Conservation (phyloP, 2,113 vertebrate species). For the Etheostoma spectabile region DNA sequence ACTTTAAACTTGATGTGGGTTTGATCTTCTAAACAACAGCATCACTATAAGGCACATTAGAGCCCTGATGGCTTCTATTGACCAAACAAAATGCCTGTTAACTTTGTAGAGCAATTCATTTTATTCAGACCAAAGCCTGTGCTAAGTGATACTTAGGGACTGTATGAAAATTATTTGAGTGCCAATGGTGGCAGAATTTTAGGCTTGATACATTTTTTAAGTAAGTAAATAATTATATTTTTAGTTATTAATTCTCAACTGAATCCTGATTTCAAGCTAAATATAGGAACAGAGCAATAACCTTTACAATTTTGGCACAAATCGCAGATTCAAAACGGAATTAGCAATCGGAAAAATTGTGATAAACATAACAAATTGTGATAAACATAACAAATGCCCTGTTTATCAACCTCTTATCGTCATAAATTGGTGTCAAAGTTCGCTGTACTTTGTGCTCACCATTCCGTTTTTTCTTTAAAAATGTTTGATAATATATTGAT, state of each 20-base stretch:
- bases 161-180: not conserved
- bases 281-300: not conserved
- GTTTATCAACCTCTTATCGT: not conserved
- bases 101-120: not conserved
- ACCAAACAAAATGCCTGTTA: slow-evolving; percentile 5
- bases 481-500: not conserved
- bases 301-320: not conserved
- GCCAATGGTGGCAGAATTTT: not conserved
- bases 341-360: not conserved
- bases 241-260: not conserved
- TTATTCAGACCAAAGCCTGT: not conserved
- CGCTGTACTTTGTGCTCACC: not conserved
- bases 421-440: not conserved
- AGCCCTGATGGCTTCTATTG: slow-evolving; percentile 7
- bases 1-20: slow-evolving; percentile 21
- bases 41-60: slow-evolving; percentile 7
- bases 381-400: not conserved
- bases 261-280: not conserved
- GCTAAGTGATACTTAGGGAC: not conserved
- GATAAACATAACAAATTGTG: not conserved
- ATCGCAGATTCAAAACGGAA: not conserved
- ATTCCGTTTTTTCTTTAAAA: not conserved
- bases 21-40: slow-evolving; percentile 38
- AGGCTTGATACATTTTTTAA: not conserved
- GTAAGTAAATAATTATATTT: not conserved